Evolutionary conservation across 2,888 invertebrate species (phyloP), one percentile per base, ranked within the genome.

Genomic region (Lasius platythorax): DNA sequence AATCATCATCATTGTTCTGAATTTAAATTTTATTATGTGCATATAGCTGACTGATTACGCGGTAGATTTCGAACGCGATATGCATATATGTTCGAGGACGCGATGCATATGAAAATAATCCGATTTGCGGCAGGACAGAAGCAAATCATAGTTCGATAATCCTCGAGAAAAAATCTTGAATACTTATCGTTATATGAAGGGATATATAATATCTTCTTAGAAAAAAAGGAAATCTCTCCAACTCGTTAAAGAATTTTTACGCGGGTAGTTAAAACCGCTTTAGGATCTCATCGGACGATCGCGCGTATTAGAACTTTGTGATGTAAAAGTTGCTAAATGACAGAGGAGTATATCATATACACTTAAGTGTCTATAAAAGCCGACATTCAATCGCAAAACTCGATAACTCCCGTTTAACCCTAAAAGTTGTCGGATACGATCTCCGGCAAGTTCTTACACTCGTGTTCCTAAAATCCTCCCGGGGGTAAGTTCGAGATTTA

Each of bases 241-340:
- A 79, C 61, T 79, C 46, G 79, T 72, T 72, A 72, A 79, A 79
- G 46, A 46, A 72, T 79, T 79, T 70, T 79, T 43, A 79, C 72
- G 72, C 61, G 9, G 9, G 12, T 50, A 61, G 61, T 79, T 72
- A 79, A 79, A 79, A 67, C 9, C 37, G 72, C 8, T 72, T 79
- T 72, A 72, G 18, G 61, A 72, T 63, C 61, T 72, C 61, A 63
- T 72, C 46, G n/a, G 37, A 46, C 37, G 15, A 30, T 33, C 43
- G 58, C 79, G 33, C 58, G 46, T 46, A 28, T 33, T 43, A 30
- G 46, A 79, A 70, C 79, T 72, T 70, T 43, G 43, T n/a, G 12
- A 72, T 72, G 28, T 28, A 28, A 61, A 81, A 63, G 68, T 70
- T 61, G 37, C 43, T 72, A 72, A 72, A 73, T 46, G 37, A 28